Percentiles rank a stretch among this genome's conserved stretches.
Evolutionary conservation across 2,888 invertebrate species (phyloP).

Genomic region (Eurytoma adleriae): DNA sequence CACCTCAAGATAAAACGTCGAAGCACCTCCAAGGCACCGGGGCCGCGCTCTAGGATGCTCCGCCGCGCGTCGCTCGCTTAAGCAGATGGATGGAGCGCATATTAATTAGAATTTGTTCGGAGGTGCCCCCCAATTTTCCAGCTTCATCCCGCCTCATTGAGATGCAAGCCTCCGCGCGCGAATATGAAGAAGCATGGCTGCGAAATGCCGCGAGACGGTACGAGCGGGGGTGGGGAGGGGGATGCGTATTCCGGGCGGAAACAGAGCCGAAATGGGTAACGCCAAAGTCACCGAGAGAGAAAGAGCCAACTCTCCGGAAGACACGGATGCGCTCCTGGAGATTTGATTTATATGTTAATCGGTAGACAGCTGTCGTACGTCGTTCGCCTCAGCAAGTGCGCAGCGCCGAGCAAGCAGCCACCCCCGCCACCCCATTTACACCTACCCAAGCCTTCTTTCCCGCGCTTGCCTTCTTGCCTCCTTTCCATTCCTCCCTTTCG

Average conservation of each 20-base stretch:
- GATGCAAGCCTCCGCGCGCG: conserved; percentile 43
- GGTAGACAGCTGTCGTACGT: conserved; percentile 66
- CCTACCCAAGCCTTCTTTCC: background rate
- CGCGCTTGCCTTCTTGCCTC: background rate
- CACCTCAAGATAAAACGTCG: background rate
- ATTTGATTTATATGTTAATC: conserved; percentile 76
- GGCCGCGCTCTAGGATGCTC: background rate
- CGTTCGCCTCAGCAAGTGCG: conserved; percentile 62
- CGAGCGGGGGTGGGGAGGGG: conserved; percentile 48
- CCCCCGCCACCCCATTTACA: conserved; percentile 23
- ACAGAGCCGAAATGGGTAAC: conserved; percentile 24
- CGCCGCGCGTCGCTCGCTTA: background rate
- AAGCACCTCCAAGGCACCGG: background rate
- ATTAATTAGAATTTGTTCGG: conserved; percentile 43
- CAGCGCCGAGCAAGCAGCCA: conserved; percentile 38
- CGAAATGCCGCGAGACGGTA: conserved; percentile 48
- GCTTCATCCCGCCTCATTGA: conserved; percentile 35
- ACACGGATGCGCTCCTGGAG: conserved; percentile 57
- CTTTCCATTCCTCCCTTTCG: background rate
- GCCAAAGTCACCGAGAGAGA: conserved; percentile 12
- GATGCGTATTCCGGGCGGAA: conserved; percentile 57
- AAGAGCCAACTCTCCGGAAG: conserved; percentile 46
- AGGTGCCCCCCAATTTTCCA: conserved; percentile 32
- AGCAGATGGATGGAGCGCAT: background rate
- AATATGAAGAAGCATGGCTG: conserved; percentile 46